Evolutionary conservation across 2,113 vertebrate species (phyloP), one percentile per base, ranked within the genome.

Genomic region (Mus spicilegus): DNA sequence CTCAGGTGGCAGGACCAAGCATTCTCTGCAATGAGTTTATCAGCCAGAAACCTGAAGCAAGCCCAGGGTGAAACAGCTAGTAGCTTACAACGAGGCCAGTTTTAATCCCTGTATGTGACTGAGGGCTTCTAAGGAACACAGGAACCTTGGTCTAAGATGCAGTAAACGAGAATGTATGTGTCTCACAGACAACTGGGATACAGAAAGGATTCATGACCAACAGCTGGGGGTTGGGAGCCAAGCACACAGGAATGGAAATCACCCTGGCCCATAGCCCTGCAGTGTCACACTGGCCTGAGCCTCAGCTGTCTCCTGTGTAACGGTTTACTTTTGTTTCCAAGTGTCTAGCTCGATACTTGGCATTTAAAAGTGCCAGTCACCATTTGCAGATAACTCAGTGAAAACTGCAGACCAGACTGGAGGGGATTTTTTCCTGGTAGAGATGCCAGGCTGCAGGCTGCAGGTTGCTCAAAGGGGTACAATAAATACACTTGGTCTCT

Each of bases 301-400:
- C 46, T 91, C n/a, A 42, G 56, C 87, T 42, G 70, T 73, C 84
- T 94, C 84, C 81, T 17, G 16, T 46, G 6, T 49, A 39, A 72
- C 33, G 51, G 70, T 92, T 90, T 89, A 84, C 26, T 54, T 88
- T 39, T 65, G 1, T 30, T 54, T 51, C 20, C 36, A 81, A 94
- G 65, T 54, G 19, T 67, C 70, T 90, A 90, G 72, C 12, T 75
- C 24, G 69, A 82, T 58, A 28, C 49, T 69, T 73, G 84, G 28
- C 12, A 87, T 65, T 91, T 61, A 84, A 88, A 90, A 92, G 94
- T 61, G 80, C 42, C 46, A 93, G 78, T 63, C 77, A 36, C 12
- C 5, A 72, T 86, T n/a, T 82, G 33, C 95, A 94, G 70, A 86
- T 73, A 91, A 56, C 42, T 96, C 87, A 75, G 65, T 58, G 95